Evolutionary conservation across 2,113 vertebrate genomes (phyloP), one percentile per base, ranked within the genome.

Genomic region (Hemichromis elongatus): DNA sequence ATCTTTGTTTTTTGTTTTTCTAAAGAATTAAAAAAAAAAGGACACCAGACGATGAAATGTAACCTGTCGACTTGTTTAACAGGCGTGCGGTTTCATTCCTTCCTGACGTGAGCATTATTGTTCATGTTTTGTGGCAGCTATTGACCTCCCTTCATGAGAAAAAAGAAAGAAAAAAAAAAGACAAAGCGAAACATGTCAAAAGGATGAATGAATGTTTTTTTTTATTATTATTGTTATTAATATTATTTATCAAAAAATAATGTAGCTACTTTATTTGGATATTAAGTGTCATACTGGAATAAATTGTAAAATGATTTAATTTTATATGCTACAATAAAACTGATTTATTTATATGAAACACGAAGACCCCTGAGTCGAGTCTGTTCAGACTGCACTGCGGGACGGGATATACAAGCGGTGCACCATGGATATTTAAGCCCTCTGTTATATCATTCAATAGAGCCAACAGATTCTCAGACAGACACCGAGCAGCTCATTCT

Each of bases 221-320:
- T 66, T 66, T 63, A 66, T 33, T 50, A 93, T 94, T 95, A 90
- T 94, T 95, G 83, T 96, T 95, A 95, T 97, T 97, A 95, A 92
- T 95, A 97, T 98, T 99, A 99, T 99, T 99, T 99, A 99, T 99
- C 98, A 80, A 97, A 84, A 80, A 93, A 66, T 66, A 24, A 95
- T 97, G 97, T 99, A 98, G 98, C 96, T 97, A 97, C 96, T 96
- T 95, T 97, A 96, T 97, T 94, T 96, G 96, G 93, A 96, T 95
- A 93, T 96, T 95, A 97, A 97, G 96, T 97, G 96, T 98, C 97
- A 99, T 99, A 99, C 98, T 99, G 98, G 98, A 99, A 98, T 99
- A 98, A 98, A 98, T 97, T 98, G 98, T 99, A 98, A 98, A 98
- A 98, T 97, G 97, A 97, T 99, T 97, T 99, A 98, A 99, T 99